Evolutionary conservation across 2,797 vertebrate species (phyloP).

Genomic region (Danio jaintianensis): DNA sequence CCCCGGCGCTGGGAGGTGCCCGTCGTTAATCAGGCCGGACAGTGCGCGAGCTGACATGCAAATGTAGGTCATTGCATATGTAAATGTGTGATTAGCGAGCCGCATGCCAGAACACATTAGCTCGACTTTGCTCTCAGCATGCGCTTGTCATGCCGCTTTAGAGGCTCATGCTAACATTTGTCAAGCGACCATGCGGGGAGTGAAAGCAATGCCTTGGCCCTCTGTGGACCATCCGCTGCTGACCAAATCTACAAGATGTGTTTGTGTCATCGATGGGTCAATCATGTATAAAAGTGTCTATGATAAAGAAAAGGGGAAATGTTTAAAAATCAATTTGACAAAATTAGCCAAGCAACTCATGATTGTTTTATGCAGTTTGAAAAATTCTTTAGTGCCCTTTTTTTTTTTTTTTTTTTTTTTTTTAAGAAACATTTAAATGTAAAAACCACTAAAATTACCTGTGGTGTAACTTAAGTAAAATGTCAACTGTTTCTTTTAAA

Average conservation of each 20-base stretch:
- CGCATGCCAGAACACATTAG: slow-evolving; percentile 99
- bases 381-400: too few species aligned
- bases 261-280: neutral
- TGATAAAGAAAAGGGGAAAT: neutral
- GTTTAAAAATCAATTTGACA: neutral
- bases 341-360: neutral
- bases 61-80: slow-evolving; percentile 99
- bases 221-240: slow-evolving; percentile 23
- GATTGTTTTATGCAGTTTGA: too few species aligned
- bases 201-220: slow-evolving; percentile 83
- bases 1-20: slow-evolving; percentile 89
- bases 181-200: slow-evolving; percentile 87
- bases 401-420: too few species aligned
- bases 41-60: slow-evolving; percentile 99
- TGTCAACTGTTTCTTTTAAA: neutral
- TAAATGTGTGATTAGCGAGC: slow-evolving; percentile 99
- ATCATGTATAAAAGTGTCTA: neutral
- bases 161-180: slow-evolving; percentile 92
- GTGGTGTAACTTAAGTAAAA: neutral
- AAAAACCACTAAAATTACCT: neutral
- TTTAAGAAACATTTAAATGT: too few species aligned
- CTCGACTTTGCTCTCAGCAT: slow-evolving; percentile 96
- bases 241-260: slow-evolving; percentile 13
- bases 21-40: slow-evolving; percentile 94
- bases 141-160: slow-evolving; percentile 95